These are phyloP conservation scores for Phymanthus crucifer DNA, from an alignment of 92 coral and sea anemone genomes.

Conservation along the genomic window DNA sequence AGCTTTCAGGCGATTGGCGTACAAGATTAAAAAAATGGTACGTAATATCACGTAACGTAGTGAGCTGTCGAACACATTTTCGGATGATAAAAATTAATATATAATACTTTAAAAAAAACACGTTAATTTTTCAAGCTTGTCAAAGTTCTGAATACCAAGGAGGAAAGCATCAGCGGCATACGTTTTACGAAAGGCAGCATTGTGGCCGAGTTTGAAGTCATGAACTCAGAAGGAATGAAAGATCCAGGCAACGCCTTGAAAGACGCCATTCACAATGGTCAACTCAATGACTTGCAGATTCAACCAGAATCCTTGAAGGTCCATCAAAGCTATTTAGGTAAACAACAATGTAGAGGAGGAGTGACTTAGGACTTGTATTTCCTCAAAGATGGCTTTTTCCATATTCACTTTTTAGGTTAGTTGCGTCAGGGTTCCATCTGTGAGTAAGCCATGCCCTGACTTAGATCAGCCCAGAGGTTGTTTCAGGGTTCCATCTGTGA, in stretches of 20 bases:
- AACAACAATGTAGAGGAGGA: no score
- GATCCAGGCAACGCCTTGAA: slow-evolving; percentile 31
- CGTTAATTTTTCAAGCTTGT: background rate
- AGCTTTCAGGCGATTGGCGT: background rate
- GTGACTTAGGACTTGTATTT: no score
- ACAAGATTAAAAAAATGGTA: background rate
- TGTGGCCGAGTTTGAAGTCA: slow-evolving; percentile 19
- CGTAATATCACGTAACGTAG: background rate
- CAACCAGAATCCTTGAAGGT: slow-evolving; percentile 25
- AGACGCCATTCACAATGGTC: slow-evolving; percentile 19
- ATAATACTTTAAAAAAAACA: no score
- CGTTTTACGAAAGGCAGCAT: slow-evolving; percentile 24
- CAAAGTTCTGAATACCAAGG: background rate
- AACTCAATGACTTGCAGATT: slow-evolving; percentile 10
- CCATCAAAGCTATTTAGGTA: slow-evolving; percentile 19
- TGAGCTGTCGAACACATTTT: no score
- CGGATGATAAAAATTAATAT: background rate
- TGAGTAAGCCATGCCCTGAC: no score
- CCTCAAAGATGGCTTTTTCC: no score
- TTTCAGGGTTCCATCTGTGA: no score
- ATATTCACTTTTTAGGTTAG: no score
- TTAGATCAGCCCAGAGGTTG: no score
- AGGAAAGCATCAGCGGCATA: background rate
- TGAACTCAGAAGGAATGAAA: slow-evolving; percentile 1
- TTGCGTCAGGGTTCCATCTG: no score